These are phyloP conservation scores for Actinemys pallida DNA, from an alignment of 2,113 vertebrate species.

Conservation along the genomic window DNA sequence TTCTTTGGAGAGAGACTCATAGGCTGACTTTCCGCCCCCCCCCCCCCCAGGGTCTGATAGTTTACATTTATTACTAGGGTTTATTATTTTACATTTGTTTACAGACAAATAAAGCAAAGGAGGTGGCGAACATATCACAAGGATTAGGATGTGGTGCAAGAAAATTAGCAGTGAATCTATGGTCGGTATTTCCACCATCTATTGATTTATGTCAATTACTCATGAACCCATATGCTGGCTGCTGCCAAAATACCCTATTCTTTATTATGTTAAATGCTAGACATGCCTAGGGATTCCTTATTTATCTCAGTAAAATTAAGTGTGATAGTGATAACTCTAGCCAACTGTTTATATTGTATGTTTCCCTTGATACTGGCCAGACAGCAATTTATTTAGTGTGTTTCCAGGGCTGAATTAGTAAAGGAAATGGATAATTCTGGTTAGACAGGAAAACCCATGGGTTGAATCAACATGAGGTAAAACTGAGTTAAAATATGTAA, in stretches of 20 bases:
- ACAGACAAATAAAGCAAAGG: slow-evolving; percentile 45
- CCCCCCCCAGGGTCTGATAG: slow-evolving; percentile 7
- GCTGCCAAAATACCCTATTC: slow-evolving; percentile 68
- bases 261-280: slow-evolving; percentile 52
- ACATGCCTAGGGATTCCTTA: slow-evolving; percentile 56
- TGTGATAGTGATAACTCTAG: slow-evolving; percentile 62
- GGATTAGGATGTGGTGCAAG: slow-evolving; percentile 34
- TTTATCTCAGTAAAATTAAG: slow-evolving; percentile 75
- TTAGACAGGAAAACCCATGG: slow-evolving; percentile 10
- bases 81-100: background rate
- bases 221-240: slow-evolving; percentile 65
- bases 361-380: slow-evolving; percentile 54
- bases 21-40: slow-evolving; percentile 10
- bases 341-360: slow-evolving; percentile 41
- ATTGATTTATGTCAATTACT: slow-evolving; percentile 83
- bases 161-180: slow-evolving; percentile 74
- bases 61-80: background rate
- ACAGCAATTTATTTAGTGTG: slow-evolving; percentile 37
- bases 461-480: background rate
- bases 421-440: slow-evolving; percentile 22
- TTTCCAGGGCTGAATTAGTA: slow-evolving; percentile 37
- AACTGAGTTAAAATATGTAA: background rate
- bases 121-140: slow-evolving; percentile 27
- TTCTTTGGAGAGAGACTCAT: slow-evolving; percentile 28
- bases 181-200: slow-evolving; percentile 73